Percentiles rank a stretch among this genome's conserved stretches.
Conservation (phyloP, 2,113 vertebrate species). For the Syngnathus floridae region DNA sequence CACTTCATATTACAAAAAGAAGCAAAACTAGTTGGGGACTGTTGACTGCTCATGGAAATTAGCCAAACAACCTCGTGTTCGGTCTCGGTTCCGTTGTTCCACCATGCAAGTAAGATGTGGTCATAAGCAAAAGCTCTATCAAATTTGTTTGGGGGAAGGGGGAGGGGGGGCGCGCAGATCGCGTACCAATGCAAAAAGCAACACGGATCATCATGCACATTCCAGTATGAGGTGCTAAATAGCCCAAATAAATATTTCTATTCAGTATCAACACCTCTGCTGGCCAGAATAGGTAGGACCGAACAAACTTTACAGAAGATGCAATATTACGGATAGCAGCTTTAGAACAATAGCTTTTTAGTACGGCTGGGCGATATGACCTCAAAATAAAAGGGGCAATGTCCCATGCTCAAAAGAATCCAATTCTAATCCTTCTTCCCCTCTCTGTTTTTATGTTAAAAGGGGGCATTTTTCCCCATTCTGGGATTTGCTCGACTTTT, state of each 20-base stretch:
- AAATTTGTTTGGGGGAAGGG: not conserved
- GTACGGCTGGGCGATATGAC: not conserved
- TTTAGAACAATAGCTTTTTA: conserved; percentile 31
- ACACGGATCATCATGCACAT: not conserved
- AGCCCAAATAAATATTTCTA: not conserved
- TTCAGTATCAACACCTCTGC: not conserved
- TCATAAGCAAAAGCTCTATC: not conserved
- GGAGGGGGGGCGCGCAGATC: not conserved
- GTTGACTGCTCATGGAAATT: not conserved
- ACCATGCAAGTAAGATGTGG: too few species aligned
- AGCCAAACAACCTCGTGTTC: not conserved
- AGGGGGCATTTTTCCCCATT: too few species aligned
- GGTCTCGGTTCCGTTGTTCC: too few species aligned
- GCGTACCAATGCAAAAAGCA: not conserved
- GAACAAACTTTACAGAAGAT: not conserved
- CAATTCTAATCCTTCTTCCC: too few species aligned
- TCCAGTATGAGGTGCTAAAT: not conserved
- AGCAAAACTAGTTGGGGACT: not conserved
- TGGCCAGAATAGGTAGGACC: not conserved
- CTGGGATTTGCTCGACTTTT: too few species aligned
- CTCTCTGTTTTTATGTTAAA: too few species aligned
- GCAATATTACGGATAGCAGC: conserved; percentile 50
- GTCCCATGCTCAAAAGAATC: not conserved
- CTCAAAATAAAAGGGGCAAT: not conserved
- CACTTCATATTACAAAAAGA: not conserved